phyloP scores from a whole-genome alignment of 2,797 vertebrate species.

The Anas flavirostris region DNA sequence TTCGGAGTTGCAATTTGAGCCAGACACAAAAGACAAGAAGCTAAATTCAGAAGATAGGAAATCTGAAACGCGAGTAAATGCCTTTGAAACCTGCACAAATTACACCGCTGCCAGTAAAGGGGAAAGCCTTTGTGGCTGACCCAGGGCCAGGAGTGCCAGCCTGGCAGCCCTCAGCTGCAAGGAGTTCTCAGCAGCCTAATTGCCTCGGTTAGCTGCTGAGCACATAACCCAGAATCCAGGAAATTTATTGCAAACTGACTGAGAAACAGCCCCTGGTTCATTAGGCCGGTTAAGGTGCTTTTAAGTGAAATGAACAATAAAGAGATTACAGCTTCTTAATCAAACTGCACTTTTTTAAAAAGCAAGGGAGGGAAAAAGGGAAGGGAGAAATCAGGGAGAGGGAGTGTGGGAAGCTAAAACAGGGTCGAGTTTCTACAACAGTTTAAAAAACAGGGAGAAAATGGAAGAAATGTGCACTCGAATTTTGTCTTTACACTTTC shows the following conservation, averaged over 20 bases:
- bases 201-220: slow-evolving; percentile 7
- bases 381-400: not conserved
- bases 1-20: not conserved
- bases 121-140: slow-evolving; percentile 20
- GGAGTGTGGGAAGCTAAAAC: not conserved
- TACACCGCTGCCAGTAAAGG: not conserved
- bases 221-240: slow-evolving; percentile 22
- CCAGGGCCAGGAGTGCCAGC: not conserved
- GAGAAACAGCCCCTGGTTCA: not conserved
- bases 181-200: slow-evolving; percentile 9
- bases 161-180: slow-evolving; percentile 43
- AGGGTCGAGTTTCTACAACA: not conserved
- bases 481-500: not conserved
- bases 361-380: not conserved
- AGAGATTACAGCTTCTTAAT: slow-evolving; percentile 25
- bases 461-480: not conserved
- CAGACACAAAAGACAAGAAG: not conserved
- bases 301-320: slow-evolving; percentile 20
- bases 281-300: slow-evolving; percentile 32
- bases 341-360: not conserved
- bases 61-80: not conserved
- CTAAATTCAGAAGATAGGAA: slow-evolving; percentile 45
- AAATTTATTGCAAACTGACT: not conserved
- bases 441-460: not conserved
- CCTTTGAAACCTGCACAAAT: not conserved